Evolutionary conservation across 1,140 invertebrate genomes (phyloP).

Genomic region (Drosophila arawakana): DNA sequence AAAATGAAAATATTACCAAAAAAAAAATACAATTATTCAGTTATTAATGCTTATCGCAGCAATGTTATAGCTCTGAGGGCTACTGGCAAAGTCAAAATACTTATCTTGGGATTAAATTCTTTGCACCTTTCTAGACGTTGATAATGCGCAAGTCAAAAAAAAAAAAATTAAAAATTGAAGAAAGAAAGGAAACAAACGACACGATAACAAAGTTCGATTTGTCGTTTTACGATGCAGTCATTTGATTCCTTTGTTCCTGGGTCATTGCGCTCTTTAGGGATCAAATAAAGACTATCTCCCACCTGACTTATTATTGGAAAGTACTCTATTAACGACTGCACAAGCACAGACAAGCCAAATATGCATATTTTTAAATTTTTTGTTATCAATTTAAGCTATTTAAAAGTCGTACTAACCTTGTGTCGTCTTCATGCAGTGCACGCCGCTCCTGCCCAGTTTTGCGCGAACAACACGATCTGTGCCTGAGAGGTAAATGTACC

Average conservation of each 20-base stretch:
- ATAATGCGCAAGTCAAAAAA: not conserved
- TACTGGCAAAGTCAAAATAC: conserved; percentile 27
- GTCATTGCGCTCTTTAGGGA: not conserved
- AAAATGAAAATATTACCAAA: not conserved
- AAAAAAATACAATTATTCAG: conserved; percentile 14
- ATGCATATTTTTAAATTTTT: not conserved
- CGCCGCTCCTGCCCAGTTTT: conserved; percentile 95
- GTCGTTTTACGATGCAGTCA: conserved; percentile 2
- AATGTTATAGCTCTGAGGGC: conserved; percentile 14
- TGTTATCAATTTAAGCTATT: not conserved
- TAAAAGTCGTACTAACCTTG: conserved; percentile 88
- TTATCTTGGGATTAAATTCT: conserved; percentile 70
- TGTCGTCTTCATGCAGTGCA: conserved; percentile 97
- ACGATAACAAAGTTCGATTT: not conserved
- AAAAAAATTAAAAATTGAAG: not conserved
- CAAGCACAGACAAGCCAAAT: not conserved
- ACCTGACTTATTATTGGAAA: not conserved
- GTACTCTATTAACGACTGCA: not conserved
- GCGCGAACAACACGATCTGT: conserved; percentile 95
- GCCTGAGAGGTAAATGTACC: conserved; percentile 96
- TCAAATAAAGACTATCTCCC: not conserved
- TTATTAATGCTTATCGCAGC: conserved; percentile 27
- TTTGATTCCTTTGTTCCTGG: conserved; percentile 13
- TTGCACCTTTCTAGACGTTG: conserved; percentile 42
- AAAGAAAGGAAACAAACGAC: not conserved